Evolutionary conservation across 2,888 invertebrate genomes (phyloP).

Genomic region (Watsonalla binaria): DNA sequence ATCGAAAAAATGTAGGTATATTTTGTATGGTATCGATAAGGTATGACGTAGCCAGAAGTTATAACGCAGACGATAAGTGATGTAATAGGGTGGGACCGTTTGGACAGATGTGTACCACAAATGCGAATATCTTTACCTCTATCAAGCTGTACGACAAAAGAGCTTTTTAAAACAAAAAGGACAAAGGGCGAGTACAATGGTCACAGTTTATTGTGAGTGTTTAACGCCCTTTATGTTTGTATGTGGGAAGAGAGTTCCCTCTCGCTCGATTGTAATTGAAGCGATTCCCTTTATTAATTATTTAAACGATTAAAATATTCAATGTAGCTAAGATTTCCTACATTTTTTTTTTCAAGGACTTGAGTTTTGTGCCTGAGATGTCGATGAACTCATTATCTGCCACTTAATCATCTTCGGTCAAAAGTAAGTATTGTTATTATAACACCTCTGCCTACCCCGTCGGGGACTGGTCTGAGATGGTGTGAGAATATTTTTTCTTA

Average conservation of each 20-base stretch:
- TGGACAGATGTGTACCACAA: conserved; percentile 26
- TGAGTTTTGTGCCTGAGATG: too few species aligned
- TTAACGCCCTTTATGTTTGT: conserved; percentile 52
- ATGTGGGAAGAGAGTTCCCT: conserved; percentile 51
- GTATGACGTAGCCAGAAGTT: too few species aligned
- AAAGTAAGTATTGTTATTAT: too few species aligned
- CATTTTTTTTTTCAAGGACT: too few species aligned
- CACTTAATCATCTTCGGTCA: too few species aligned
- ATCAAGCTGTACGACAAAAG: conserved; percentile 41
- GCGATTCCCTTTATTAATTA: conserved; percentile 14
- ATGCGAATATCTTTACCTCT: conserved; percentile 44
- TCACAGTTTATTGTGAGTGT: conserved; percentile 65
- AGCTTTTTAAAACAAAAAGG: conserved; percentile 62
- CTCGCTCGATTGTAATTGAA: conserved; percentile 44
- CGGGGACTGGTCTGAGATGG: too few species aligned
- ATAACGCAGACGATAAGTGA: conserved; percentile 3
- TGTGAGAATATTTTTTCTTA: too few species aligned
- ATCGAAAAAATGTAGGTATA: too few species aligned
- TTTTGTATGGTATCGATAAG: too few species aligned
- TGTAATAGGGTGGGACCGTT: background rate
- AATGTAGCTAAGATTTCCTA: background rate
- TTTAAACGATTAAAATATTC: background rate
- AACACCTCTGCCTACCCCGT: too few species aligned
- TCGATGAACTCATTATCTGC: too few species aligned
- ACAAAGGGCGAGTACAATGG: conserved; percentile 63